Percentiles rank a stretch among this genome's conserved stretches.
Evolutionary conservation across 1,140 invertebrate species (phyloP).

Genomic region (Eriosoma lanigerum): DNA sequence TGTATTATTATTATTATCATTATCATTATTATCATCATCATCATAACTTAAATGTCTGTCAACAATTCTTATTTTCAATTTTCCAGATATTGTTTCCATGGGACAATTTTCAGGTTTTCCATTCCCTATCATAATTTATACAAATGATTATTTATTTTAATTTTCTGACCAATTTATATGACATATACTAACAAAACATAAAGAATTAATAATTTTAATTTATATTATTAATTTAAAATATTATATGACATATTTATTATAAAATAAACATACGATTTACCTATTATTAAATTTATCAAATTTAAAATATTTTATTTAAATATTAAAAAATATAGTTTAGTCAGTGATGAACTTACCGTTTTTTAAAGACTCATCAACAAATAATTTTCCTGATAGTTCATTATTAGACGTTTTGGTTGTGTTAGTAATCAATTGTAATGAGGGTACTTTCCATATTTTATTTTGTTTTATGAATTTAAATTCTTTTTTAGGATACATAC

Average conservation of each 20-base stretch:
- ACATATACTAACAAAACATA: too few species aligned
- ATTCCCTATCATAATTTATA: constrained; percentile 41
- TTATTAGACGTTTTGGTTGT: constrained; percentile 41
- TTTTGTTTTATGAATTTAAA: constrained; percentile 53
- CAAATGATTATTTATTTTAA: neutral
- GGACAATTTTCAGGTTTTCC: constrained; percentile 54
- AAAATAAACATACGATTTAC: too few species aligned
- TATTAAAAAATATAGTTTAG: neutral
- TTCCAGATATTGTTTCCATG: constrained; percentile 67
- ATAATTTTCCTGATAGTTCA: constrained; percentile 41
- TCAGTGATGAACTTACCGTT: constrained; percentile 40
- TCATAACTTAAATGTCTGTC: constrained; percentile 57
- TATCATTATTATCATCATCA: constrained; percentile 30
- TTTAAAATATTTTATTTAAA: too few species aligned
- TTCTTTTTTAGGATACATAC: constrained; percentile 43
- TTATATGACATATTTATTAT: too few species aligned
- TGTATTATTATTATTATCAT: too few species aligned
- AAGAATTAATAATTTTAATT: too few species aligned
- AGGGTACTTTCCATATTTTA: constrained; percentile 49
- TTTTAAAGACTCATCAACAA: constrained; percentile 41
- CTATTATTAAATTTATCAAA: too few species aligned
- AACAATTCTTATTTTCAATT: constrained; percentile 78
- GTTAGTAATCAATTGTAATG: constrained; percentile 37
- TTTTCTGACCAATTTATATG: neutral
- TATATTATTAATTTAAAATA: too few species aligned